phyloP scores from a whole-genome alignment of 2,888 invertebrate species.

The Erebia palarica region DNA sequence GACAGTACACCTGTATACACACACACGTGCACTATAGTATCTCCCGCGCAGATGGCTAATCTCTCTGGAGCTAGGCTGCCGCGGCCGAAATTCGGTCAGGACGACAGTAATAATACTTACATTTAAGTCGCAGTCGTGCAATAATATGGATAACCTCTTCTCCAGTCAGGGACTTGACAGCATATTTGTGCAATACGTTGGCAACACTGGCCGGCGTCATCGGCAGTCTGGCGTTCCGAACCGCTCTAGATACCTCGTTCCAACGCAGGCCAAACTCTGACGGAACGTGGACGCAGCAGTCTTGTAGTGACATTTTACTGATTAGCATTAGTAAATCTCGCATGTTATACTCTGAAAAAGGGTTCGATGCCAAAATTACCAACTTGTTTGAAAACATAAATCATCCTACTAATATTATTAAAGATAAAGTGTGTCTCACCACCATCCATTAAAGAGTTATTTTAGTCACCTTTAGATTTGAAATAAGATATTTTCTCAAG shows the following conservation, averaged over 20 bases:
- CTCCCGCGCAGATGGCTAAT: too few species aligned
- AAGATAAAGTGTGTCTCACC: too few species aligned
- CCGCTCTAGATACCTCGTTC: slow-evolving; percentile 54
- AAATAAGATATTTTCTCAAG: too few species aligned
- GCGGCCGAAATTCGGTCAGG: too few species aligned
- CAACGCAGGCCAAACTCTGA: slow-evolving; percentile 66
- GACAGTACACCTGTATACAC: too few species aligned
- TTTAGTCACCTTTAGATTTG: too few species aligned
- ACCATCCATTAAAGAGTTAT: too few species aligned
- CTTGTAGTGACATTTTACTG: slow-evolving; percentile 56
- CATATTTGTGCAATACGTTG: slow-evolving; percentile 54
- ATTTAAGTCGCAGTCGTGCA: slow-evolving; percentile 52
- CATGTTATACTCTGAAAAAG: not conserved
- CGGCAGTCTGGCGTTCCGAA: slow-evolving; percentile 55
- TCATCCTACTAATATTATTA: too few species aligned
- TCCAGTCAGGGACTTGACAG: slow-evolving; percentile 45
- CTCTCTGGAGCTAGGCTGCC: too few species aligned
- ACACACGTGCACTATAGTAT: too few species aligned
- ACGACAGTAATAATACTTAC: slow-evolving; percentile 47
- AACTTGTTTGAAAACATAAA: not conserved
- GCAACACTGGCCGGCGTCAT: slow-evolving; percentile 62
- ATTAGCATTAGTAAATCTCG: slow-evolving; percentile 56
- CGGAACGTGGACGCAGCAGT: slow-evolving; percentile 52
- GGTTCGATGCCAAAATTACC: not conserved
- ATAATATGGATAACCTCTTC: slow-evolving; percentile 59